Percentiles rank a stretch among this genome's conserved stretches.
phyloP scores from a whole-genome alignment of 2,888 invertebrate genomes.

The Drosophila mayaguana region DNA sequence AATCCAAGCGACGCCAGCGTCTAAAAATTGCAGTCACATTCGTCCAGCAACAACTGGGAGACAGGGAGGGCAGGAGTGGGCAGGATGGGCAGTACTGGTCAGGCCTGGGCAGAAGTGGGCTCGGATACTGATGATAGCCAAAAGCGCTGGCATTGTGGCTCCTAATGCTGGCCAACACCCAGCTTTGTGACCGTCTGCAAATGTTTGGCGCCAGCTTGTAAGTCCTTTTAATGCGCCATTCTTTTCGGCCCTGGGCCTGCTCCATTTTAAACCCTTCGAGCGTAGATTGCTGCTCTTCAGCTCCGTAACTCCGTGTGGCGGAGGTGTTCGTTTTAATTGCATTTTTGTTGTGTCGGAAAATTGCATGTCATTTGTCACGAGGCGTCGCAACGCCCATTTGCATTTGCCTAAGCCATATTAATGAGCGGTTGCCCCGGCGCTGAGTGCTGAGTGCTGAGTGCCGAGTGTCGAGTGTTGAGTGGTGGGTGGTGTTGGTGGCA shows the following conservation, averaged over 20 bases:
- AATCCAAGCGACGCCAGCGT: slow-evolving; percentile 69
- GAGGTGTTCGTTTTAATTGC: slow-evolving; percentile 72
- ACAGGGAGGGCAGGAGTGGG: background rate
- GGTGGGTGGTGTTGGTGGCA: background rate
- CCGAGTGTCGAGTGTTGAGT: slow-evolving; percentile 13
- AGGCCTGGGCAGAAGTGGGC: too few species aligned
- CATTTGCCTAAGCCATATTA: slow-evolving; percentile 77
- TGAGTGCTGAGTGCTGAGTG: slow-evolving; percentile 17
- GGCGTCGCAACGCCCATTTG: slow-evolving; percentile 61
- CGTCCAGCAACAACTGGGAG: slow-evolving; percentile 46
- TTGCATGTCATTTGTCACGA: slow-evolving; percentile 78
- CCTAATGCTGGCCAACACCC: slow-evolving; percentile 46
- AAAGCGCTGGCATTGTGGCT: slow-evolving; percentile 27
- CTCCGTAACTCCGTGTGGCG: slow-evolving; percentile 1
- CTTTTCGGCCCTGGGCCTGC: slow-evolving; percentile 34
- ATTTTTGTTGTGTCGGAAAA: slow-evolving; percentile 69
- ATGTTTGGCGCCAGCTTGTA: slow-evolving; percentile 59
- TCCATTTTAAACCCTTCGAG: slow-evolving; percentile 40
- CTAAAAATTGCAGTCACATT: slow-evolving; percentile 75
- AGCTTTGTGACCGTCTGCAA: slow-evolving; percentile 65
- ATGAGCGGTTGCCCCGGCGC: slow-evolving; percentile 51
- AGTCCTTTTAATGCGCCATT: slow-evolving; percentile 57
- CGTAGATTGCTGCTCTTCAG: slow-evolving; percentile 31
- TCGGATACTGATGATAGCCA: slow-evolving; percentile 12
- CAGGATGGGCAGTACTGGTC: background rate